A percentile compares a stretch with the other conserved stretches of the same genome.
Evolutionary conservation across 2,888 invertebrate species (phyloP).

Genomic region (Lithophane leautieri): DNA sequence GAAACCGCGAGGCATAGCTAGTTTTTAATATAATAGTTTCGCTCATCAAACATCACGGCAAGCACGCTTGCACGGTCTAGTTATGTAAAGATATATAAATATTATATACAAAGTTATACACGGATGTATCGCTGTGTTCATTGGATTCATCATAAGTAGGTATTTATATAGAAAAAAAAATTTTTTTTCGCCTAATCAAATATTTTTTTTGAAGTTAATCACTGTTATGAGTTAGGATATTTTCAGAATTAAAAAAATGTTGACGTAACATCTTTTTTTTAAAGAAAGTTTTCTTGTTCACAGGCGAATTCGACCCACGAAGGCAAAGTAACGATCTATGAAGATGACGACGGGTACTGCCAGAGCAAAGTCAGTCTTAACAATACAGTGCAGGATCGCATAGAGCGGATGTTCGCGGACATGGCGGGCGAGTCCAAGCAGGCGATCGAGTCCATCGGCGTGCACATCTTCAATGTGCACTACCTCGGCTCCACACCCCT

Average conservation of each 20-base stretch:
- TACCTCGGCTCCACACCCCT: slow-evolving; percentile 95
- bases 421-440: slow-evolving; percentile 90
- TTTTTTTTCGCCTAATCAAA: neutral
- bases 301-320: slow-evolving; percentile 83
- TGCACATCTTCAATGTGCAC: slow-evolving; percentile 93
- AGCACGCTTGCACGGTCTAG: slow-evolving; percentile 44
- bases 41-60: slow-evolving; percentile 21
- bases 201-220: no score
- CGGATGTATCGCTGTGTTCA: slow-evolving; percentile 36
- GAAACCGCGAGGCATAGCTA: no score
- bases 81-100: slow-evolving; percentile 37
- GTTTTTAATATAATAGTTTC: slow-evolving; percentile 22
- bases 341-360: slow-evolving; percentile 86
- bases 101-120: slow-evolving; percentile 35
- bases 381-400: slow-evolving; percentile 95
- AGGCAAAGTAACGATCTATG: slow-evolving; percentile 80
- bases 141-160: neutral
- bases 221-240: neutral
- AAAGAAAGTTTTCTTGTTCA: slow-evolving; percentile 34
- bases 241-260: neutral
- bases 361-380: slow-evolving; percentile 82
- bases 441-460: slow-evolving; percentile 89
- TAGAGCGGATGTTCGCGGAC: slow-evolving; percentile 96
- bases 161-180: neutral
- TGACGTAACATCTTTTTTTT: neutral